phyloP scores from a whole-genome alignment of 2,797 vertebrate genomes.

The Coracias cyanogaster region DNA sequence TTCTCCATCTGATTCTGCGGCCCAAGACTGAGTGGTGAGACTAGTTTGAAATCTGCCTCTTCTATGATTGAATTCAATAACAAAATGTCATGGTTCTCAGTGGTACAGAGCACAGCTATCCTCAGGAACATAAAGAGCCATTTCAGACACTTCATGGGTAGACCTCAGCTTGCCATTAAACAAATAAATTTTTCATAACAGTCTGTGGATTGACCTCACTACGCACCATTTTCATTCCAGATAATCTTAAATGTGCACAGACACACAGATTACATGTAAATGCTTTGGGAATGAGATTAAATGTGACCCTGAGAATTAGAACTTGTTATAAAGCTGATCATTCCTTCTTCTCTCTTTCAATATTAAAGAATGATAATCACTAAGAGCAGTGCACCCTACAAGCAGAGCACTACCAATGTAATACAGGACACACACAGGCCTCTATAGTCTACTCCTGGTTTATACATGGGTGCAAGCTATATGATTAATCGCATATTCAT shows the following conservation, averaged over 20 bases:
- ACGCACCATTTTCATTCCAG: neutral
- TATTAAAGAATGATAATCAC: neutral
- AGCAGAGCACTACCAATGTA: neutral
- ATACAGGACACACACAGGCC: neutral
- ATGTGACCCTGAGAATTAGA: neutral
- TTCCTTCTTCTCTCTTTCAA: neutral
- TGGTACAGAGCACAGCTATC: neutral
- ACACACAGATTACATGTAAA: neutral
- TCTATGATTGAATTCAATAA: neutral
- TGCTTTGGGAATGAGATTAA: neutral
- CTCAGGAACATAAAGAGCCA: neutral
- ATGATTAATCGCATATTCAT: neutral
- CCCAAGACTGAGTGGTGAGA: neutral
- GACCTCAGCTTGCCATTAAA: neutral
- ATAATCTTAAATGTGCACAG: neutral
- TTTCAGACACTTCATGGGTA: neutral
- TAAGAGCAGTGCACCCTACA: neutral
- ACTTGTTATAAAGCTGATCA: neutral
- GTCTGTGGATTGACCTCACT: neutral
- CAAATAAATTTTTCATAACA: neutral
- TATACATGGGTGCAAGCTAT: neutral
- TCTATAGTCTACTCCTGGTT: neutral
- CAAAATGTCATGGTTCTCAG: fast-evolving
- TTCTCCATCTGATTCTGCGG: neutral
- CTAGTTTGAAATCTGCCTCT: neutral